Percentiles rank a stretch among this genome's conserved stretches.
Conservation (phyloP, 2,888 invertebrate genomes). For the Holacanthella duospinosa region DNA sequence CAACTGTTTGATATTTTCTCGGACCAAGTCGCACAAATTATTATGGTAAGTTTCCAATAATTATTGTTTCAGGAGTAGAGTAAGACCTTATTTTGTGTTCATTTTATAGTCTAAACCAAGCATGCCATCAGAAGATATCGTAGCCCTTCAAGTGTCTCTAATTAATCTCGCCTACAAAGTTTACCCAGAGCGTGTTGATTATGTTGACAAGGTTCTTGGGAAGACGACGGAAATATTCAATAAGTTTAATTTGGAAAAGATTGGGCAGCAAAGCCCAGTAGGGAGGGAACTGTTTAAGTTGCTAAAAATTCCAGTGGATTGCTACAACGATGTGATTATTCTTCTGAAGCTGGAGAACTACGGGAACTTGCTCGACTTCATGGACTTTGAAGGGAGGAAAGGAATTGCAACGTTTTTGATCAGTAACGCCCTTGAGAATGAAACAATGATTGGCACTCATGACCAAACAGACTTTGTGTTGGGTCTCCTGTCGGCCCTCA, state of each 20-base stretch:
- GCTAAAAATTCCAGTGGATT: slow-evolving; percentile 86
- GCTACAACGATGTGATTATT: slow-evolving; percentile 82
- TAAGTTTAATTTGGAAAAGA: slow-evolving; percentile 69
- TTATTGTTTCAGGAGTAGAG: no score
- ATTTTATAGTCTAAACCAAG: slow-evolving; percentile 68
- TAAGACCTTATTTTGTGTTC: no score
- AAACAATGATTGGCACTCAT: slow-evolving; percentile 72
- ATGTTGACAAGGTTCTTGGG: slow-evolving; percentile 86
- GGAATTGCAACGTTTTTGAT: slow-evolving; percentile 78
- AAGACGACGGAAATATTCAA: slow-evolving; percentile 84
- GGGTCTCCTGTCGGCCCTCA: slow-evolving; percentile 68
- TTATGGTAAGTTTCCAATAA: slow-evolving; percentile 54
- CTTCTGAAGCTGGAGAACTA: slow-evolving; percentile 80
- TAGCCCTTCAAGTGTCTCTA: slow-evolving; percentile 86
- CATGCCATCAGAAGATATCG: slow-evolving; percentile 91
- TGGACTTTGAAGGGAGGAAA: slow-evolving; percentile 79
- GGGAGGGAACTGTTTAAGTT: slow-evolving; percentile 88
- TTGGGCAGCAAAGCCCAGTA: slow-evolving; percentile 68
- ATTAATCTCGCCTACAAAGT: slow-evolving; percentile 92
- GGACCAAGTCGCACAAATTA: slow-evolving; percentile 89
- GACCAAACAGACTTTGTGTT: slow-evolving; percentile 54
- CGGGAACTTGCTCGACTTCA: slow-evolving; percentile 68
- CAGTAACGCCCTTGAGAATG: slow-evolving; percentile 79
- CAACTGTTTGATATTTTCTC: slow-evolving; percentile 97
- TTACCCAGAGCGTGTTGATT: slow-evolving; percentile 86